Evolutionary conservation across 2,797 vertebrate genomes (phyloP), one percentile per base, ranked within the genome.

Genomic region (Lutjanus campechanus): DNA sequence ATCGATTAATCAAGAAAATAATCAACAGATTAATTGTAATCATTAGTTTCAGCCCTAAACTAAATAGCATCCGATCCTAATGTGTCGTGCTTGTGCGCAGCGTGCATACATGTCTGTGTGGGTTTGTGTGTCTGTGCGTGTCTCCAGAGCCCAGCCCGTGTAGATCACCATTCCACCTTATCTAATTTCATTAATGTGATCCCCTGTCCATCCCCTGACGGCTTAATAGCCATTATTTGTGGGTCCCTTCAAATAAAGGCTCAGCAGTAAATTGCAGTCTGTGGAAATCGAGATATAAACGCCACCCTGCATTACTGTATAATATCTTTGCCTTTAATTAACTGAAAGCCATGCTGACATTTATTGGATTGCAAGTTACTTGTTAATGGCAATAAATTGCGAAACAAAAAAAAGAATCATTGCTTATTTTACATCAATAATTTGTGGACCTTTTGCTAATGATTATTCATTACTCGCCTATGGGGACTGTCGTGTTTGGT

Each of bases 261-360:
- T 88, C 88, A 89, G 94, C 95, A 93, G 95, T 99, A 98, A 99
- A 99, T 98, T 97, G 95, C 95, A 62, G 89, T 86, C 96, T 96
- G 96, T 95, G 92, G 97, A 98, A 98, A 98, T 96, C 96, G 97
- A 98, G 96, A 96, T 97, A 97, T 97, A 98, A 98, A 98, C 94
- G 97, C 97, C 97, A 97, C 95, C 97, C 96, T 95, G 96, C 96
- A 96, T 98, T 97, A 97, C 96, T 96, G 95, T 95, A 95, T 97
- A 97, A 96, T 99, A 99, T 98, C 98, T 98, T 97, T 97, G 96
- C 97, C 97, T 99, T 99, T 99, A 98, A 98, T 98, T 99, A 99
- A 99, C 96, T 96, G 96, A 98, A 98, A 98, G 97, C 95, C 95
- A 97, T 97, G 95, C 96, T 96, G 97, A 97, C 96, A 96, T 97